Base-by-base conservation (phyloP, 2,797 vertebrate species). In the Urosaurus nigricauda region DNA sequence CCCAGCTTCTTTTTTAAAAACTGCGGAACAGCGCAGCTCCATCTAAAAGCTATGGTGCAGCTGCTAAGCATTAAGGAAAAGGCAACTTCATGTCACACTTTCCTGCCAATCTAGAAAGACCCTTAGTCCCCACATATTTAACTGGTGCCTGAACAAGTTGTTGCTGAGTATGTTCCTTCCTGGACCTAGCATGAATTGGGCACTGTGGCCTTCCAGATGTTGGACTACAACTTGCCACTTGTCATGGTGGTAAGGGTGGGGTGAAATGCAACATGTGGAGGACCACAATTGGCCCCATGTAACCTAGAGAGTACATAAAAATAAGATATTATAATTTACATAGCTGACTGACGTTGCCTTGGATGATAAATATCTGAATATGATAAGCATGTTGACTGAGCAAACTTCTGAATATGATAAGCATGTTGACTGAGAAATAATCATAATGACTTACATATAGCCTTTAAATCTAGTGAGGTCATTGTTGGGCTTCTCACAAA, bases 391-490 rank as follows among this genome's bases (percentile, higher is more conserved):
- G 7, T 13, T 81, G 37, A 37, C 13, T 63, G 80, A 35, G 51
- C 21, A 79, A 8, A 53, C n/a, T 4, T 37, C 16, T 32, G 16
- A 35, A 79, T 53, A 32, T 68, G 24, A 74, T n/a, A 68, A 40
- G 32, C 16, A 29, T 47, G 7, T 13, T 81, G 37, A 37, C 19
- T 63, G 80, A 35, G 51, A 29, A 73, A 58, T 43, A 19, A 86
- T 14, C 71, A 40, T 9, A 78, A 37, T 94, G 97, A 99, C 98
- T 99, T 96, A 99, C 99, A 98, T 95, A 37, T 97, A 99, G 83
- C 99, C 98, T 93, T 98, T 98, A 95, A 99, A 99, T 96, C 97
- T 97, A 94, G 98, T 98, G 92, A 99, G 98, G 90, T 98, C 97
- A 84, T 98, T 98, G 96, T 98, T 98, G 90, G 99, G 99, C 86